Evolutionary conservation across 2,888 invertebrate genomes (phyloP).

Genomic region (Ichneumoninae sp.): DNA sequence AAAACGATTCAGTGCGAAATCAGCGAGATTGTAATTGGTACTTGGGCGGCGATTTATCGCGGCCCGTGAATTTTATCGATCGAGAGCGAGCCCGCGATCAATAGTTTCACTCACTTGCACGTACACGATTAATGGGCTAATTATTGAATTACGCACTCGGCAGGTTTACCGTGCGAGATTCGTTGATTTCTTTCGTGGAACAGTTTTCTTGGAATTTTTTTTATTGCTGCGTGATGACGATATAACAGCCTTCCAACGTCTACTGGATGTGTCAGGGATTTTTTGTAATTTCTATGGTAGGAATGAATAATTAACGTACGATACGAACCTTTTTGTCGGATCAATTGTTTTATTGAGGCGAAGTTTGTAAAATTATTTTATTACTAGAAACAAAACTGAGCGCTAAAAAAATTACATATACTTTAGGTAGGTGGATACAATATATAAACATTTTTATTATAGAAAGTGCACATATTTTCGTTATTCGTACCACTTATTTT

Average conservation of each 20-base stretch:
- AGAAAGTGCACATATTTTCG: too few species aligned
- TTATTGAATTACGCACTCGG: conserved; percentile 21
- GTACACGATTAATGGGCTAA: conserved; percentile 13
- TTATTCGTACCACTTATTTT: too few species aligned
- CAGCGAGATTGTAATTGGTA: conserved; percentile 5
- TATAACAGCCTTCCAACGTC: not conserved
- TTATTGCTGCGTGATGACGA: not conserved
- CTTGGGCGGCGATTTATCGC: not conserved
- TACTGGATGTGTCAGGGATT: not conserved
- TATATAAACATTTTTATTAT: not conserved
- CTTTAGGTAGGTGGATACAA: not conserved
- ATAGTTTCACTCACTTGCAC: not conserved
- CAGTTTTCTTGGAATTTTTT: conserved; percentile 22
- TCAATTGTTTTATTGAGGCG: not conserved
- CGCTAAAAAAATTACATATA: not conserved
- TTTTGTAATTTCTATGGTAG: not conserved
- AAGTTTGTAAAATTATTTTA: not conserved
- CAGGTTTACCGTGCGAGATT: not conserved
- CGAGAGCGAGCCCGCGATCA: not conserved
- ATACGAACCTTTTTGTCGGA: not conserved
- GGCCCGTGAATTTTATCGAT: not conserved
- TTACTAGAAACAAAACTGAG: not conserved
- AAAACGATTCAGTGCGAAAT: not conserved
- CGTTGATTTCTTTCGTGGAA: not conserved
- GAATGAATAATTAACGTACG: not conserved